Evolutionary conservation across 2,797 vertebrate species (phyloP).

Genomic region (Prunella strophiata): DNA sequence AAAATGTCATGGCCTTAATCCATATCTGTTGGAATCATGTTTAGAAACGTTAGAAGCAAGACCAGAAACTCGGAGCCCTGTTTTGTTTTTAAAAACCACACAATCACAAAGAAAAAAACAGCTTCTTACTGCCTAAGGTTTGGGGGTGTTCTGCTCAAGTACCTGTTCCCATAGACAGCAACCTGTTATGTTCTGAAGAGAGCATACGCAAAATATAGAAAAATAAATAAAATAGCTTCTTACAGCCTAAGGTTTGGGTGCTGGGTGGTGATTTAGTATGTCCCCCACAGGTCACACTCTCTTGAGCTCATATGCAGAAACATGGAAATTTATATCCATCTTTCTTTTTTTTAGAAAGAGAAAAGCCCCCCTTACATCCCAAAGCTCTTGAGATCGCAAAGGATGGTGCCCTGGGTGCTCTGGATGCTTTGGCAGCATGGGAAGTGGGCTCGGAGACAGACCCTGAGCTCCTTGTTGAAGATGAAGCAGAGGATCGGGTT

Average conservation of each 20-base stretch:
- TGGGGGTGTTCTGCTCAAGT: slow-evolving; percentile 48
- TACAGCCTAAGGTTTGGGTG: slow-evolving; percentile 65
- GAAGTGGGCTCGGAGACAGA: slow-evolving; percentile 88
- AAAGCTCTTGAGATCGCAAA: slow-evolving; percentile 83
- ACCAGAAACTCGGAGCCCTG: slow-evolving; percentile 68
- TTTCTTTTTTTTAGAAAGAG: slow-evolving; percentile 38
- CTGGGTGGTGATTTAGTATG: slow-evolving; percentile 26
- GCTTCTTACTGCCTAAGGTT: slow-evolving; percentile 69
- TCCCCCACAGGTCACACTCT: slow-evolving; percentile 53
- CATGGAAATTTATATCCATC: slow-evolving; percentile 41
- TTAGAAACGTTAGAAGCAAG: slow-evolving; percentile 69
- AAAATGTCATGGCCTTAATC: slow-evolving; percentile 70
- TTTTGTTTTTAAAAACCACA: slow-evolving; percentile 69
- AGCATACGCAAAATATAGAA: slow-evolving; percentile 72
- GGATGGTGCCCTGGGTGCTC: slow-evolving; percentile 87
- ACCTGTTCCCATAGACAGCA: slow-evolving; percentile 56
- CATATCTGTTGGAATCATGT: slow-evolving; percentile 59
- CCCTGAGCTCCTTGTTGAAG: slow-evolving; percentile 93
- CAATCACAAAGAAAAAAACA: slow-evolving; percentile 65
- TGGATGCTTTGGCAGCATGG: slow-evolving; percentile 89
- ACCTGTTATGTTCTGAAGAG: slow-evolving; percentile 58
- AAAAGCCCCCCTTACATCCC: slow-evolving; percentile 71
- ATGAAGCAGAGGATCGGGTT: slow-evolving; percentile 95
- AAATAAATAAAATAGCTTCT: slow-evolving; percentile 72
- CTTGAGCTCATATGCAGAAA: slow-evolving; percentile 60